phyloP scores from a whole-genome alignment of 2,888 invertebrate genomes.

The Chrysodeixis includens region DNA sequence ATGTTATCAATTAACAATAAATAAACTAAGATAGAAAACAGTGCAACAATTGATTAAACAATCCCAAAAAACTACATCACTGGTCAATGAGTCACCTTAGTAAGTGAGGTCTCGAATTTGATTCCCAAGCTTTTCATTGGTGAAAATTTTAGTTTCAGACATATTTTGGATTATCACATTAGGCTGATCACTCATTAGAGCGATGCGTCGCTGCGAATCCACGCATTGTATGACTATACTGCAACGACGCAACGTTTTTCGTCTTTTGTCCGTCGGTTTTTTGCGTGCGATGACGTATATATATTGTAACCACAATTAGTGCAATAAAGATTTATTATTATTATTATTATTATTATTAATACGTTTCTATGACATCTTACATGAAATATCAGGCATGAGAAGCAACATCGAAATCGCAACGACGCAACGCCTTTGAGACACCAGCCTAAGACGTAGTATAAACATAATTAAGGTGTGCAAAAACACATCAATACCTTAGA shows the following conservation, averaged over 20 bases:
- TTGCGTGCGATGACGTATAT: too few species aligned
- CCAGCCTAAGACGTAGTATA: background rate
- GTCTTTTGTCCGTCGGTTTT: too few species aligned
- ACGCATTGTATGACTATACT: too few species aligned
- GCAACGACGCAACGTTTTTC: too few species aligned
- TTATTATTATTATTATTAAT: too few species aligned
- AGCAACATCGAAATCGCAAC: too few species aligned
- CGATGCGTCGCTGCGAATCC: too few species aligned
- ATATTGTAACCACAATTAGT: too few species aligned
- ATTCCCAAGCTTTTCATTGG: background rate
- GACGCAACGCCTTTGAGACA: background rate
- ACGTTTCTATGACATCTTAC: too few species aligned
- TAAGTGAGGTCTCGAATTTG: background rate
- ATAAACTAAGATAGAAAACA: slow-evolving; percentile 29
- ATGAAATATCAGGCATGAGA: too few species aligned
- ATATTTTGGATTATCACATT: background rate
- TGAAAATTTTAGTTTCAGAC: background rate
- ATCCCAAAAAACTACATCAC: background rate
- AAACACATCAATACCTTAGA: background rate
- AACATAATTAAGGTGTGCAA: background rate
- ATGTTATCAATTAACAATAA: slow-evolving; percentile 17
- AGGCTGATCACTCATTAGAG: too few species aligned
- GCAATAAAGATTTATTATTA: too few species aligned
- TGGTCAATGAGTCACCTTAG: background rate
- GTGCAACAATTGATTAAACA: slow-evolving; percentile 27